Conservation (phyloP, 2,888 invertebrate species). For the Drymonia ruficornis region DNA sequence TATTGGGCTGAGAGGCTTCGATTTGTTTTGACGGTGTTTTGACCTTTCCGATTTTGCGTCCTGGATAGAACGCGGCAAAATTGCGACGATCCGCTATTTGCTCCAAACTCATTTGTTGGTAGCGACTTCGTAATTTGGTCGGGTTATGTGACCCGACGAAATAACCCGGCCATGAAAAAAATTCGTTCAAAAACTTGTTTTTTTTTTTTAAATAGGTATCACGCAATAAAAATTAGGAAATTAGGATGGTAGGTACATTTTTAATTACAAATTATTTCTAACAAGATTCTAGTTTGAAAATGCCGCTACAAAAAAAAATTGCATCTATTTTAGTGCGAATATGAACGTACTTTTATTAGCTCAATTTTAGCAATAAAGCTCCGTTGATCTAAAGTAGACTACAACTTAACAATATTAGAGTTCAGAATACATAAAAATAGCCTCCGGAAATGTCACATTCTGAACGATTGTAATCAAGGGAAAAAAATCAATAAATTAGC, state of each 20-base stretch:
- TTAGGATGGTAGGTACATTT: too few species aligned
- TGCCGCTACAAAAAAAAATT: too few species aligned
- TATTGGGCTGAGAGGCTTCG: constrained; percentile 72
- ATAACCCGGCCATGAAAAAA: constrained; percentile 33
- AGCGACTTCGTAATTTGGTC: constrained; percentile 48
- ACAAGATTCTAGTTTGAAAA: constrained; percentile 15
- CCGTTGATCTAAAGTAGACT: constrained; percentile 21
- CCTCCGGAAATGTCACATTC: constrained; percentile 62
- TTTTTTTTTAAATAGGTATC: too few species aligned
- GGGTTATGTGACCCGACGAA: constrained; percentile 52
- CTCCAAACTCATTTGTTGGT: constrained; percentile 40
- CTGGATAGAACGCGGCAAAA: constrained; percentile 67
- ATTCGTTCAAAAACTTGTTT: constrained; percentile 11
- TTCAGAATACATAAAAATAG: constrained; percentile 22
- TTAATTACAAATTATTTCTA: background rate
- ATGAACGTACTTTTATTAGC: constrained; percentile 29
- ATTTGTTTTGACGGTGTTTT: constrained; percentile 83
- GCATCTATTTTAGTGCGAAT: constrained; percentile 12
- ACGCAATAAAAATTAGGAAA: background rate
- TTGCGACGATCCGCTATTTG: constrained; percentile 48
- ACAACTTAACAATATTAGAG: constrained; percentile 19
- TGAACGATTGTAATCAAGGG: constrained; percentile 56
- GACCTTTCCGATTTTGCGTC: constrained; percentile 80
- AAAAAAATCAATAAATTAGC: constrained; percentile 64
- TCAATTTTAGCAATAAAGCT: constrained; percentile 11